Evolutionary conservation across 2,888 invertebrate species (phyloP).

Genomic region (Polymixis flavicincta): DNA sequence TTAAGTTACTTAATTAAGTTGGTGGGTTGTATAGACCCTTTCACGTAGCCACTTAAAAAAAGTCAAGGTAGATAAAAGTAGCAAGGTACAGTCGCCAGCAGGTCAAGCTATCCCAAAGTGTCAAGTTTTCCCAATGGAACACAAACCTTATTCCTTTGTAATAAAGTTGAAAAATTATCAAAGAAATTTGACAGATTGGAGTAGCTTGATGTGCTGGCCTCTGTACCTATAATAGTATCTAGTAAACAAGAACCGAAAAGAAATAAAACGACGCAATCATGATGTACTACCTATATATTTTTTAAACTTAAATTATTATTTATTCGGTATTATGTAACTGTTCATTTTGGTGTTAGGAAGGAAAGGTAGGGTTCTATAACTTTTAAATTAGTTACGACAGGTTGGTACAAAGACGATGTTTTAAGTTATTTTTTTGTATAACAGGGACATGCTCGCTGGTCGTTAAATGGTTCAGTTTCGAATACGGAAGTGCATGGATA

Average conservation of each 20-base stretch:
- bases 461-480: conserved; percentile 84
- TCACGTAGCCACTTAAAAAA: not conserved
- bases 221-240: no score
- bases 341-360: conserved; percentile 3
- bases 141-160: no score
- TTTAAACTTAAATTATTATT: not conserved
- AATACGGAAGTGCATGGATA: conserved; percentile 78
- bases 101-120: no score
- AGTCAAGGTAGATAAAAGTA: no score
- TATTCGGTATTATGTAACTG: not conserved
- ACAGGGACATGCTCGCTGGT: conserved; percentile 83
- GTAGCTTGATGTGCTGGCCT: no score
- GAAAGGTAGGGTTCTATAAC: not conserved
- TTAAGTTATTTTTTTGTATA: conserved; percentile 69
- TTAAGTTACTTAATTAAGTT: not conserved
- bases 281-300: not conserved
- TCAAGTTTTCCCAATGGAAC: no score
- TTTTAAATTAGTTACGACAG: not conserved
- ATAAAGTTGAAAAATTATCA: no score
- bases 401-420: not conserved
- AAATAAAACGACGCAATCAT: conserved; percentile 1
- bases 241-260: not conserved
- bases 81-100: no score
- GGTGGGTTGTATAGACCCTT: not conserved
- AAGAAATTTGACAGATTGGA: no score